Evolutionary conservation across 2,888 invertebrate species (phyloP), one percentile per base, ranked within the genome.

Genomic region (Drosophila koepferae): DNA sequence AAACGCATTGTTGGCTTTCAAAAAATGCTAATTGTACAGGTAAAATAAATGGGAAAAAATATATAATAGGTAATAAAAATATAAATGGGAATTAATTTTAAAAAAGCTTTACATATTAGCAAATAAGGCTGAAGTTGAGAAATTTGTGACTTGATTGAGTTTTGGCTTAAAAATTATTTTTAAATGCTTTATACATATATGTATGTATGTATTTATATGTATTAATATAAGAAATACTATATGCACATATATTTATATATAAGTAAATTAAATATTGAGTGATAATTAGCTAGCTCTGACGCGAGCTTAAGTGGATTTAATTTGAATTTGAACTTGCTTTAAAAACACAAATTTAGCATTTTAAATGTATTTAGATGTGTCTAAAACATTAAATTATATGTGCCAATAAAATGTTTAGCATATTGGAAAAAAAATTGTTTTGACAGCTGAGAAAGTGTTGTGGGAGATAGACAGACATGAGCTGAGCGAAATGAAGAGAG

Each of bases 391-490:
- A 9, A 46, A 14, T 3, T 16, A n/a, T 16, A n/a, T 18, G 4
- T 23, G 0, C 10, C 28, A 49, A n/a, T 49, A 31, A 31, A n/a
- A n/a, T 16, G 2, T 2, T 28, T 1, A 6, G 14, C 23, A 23
- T 28, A 48, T 28, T 28, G 2, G 2, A 46, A 28, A 20, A 16
- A 36, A 58, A 23, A 20, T 46, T 8, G 41, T 16, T 2, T 48
- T 34, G 41, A 4, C 23, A 56, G 23, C 54, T 38, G 36, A 31
- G 20, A 62, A 62, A 46, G 49, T 66, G 31, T 58, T 61, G 61
- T 53, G 48, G 3, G 44, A 44, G 7, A n/a, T 6, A 16, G 36
- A 12, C 3, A 34, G 12, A 28, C 6, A 28, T 6, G 5, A 6
- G 28, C 28, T n/a, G 23, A 34, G 12, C 5, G 48, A 28, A 28